Evolutionary conservation across 2,797 vertebrate species (phyloP).

Genomic region (Sylvia borin): DNA sequence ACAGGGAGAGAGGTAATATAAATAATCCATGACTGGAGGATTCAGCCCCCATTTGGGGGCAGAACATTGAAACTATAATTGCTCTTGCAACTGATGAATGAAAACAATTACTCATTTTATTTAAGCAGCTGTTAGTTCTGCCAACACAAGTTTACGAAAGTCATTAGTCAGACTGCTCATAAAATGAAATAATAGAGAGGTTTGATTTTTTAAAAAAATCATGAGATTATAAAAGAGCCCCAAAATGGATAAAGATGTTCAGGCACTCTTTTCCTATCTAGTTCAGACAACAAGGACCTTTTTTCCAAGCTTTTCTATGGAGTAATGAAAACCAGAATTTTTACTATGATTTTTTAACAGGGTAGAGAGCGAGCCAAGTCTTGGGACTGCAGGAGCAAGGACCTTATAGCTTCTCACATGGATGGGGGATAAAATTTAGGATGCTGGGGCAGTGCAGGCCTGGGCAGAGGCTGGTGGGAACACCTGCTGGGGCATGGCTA

Average conservation of each 20-base stretch:
- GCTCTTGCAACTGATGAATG: slow-evolving; percentile 41
- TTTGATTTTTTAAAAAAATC: not conserved
- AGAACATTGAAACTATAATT: slow-evolving; percentile 39
- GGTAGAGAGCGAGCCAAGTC: not conserved
- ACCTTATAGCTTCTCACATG: not conserved
- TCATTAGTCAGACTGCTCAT: slow-evolving; percentile 12
- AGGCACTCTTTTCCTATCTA: not conserved
- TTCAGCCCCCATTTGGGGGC: not conserved
- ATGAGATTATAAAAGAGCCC: not conserved
- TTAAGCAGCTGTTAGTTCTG: slow-evolving; percentile 31
- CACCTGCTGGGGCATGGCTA: rapidly evolving
- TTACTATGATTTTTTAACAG: not conserved
- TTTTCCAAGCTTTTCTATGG: not conserved
- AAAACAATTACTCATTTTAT: slow-evolving; percentile 65
- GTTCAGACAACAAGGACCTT: not conserved
- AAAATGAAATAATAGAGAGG: not conserved
- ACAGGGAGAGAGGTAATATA: not conserved
- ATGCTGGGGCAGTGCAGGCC: not conserved
- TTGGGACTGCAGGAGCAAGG: not conserved
- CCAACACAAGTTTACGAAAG: slow-evolving; percentile 50
- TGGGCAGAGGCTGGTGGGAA: not conserved
- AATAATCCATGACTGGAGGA: slow-evolving; percentile 12
- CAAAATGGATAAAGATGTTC: not conserved
- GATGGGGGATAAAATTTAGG: not conserved
- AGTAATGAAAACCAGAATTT: not conserved